Evolutionary conservation across 1,140 invertebrate genomes (phyloP).

Genomic region (Geopemphigus sp.): DNA sequence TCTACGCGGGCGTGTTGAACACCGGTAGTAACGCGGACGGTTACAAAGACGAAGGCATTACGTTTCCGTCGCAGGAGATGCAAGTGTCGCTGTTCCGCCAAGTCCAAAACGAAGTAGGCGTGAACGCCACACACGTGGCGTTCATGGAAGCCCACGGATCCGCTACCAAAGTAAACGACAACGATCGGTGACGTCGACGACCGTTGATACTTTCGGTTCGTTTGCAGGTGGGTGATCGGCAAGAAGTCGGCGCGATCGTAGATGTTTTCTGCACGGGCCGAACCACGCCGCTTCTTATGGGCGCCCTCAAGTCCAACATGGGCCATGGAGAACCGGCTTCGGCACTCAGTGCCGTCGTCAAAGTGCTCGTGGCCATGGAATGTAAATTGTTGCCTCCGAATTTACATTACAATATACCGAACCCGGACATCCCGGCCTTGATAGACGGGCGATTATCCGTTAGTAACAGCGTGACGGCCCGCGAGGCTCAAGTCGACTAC

Average conservation of each 20-base stretch:
- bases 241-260: conserved; percentile 55
- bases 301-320: conserved; percentile 73
- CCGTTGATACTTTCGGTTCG: too few species aligned
- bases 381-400: conserved; percentile 54
- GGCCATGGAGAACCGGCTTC: conserved; percentile 71
- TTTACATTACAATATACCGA: conserved; percentile 66
- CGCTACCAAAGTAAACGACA: conserved; percentile 56
- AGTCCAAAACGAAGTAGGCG: conserved; percentile 54
- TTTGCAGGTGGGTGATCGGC: conserved; percentile 52
- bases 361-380: conserved; percentile 55
- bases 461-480: background rate
- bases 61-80: conserved; percentile 36
- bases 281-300: conserved; percentile 62
- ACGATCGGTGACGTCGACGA: too few species aligned
- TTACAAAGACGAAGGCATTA: conserved; percentile 57
- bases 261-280: conserved; percentile 57
- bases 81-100: conserved; percentile 39
- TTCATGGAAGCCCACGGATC: conserved; percentile 54
- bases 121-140: conserved; percentile 60
- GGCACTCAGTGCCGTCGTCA: conserved; percentile 62
- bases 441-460: conserved; percentile 61
- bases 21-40: conserved; percentile 64
- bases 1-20: conserved; percentile 63
- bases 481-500: too few species aligned
- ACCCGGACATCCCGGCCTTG: conserved; percentile 64